phyloP scores from a whole-genome alignment of 2,888 invertebrate genomes.

The Plagiodera versicolora region DNA sequence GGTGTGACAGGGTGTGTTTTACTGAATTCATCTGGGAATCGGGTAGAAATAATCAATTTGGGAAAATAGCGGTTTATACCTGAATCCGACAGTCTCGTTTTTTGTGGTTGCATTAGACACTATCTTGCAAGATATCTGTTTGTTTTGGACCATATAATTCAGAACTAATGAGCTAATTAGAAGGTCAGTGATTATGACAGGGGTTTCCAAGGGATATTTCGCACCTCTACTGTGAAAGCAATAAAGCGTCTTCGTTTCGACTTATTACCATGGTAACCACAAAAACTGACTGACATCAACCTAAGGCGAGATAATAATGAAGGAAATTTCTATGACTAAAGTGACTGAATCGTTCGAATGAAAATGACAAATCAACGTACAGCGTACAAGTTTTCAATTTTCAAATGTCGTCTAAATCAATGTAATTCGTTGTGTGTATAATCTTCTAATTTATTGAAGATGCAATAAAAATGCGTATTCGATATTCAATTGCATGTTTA shows the following conservation, averaged over 20 bases:
- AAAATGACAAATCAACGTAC: too few species aligned
- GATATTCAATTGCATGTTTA: conserved; percentile 28
- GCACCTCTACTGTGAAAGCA: too few species aligned
- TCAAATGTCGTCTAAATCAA: not conserved
- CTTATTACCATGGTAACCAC: too few species aligned
- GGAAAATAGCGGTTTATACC: not conserved
- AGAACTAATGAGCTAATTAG: conserved; percentile 13
- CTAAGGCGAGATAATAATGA: too few species aligned
- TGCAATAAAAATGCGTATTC: conserved; percentile 21
- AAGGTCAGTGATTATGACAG: too few species aligned
- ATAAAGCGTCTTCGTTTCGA: too few species aligned
- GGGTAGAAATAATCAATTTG: not conserved
- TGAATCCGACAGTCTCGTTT: not conserved
- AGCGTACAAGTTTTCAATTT: too few species aligned
- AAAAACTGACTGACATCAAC: too few species aligned
- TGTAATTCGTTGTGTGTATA: not conserved
- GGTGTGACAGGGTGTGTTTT: not conserved
- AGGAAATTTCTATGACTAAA: too few species aligned
- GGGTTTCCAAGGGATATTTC: too few species aligned
- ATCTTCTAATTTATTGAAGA: conserved; percentile 15
- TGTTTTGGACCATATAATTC: not conserved
- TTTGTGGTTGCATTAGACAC: not conserved
- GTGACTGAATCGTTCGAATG: too few species aligned
- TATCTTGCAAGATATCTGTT: not conserved
- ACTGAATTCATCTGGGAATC: not conserved